A percentile compares a stretch with the other conserved stretches of the same genome.
phyloP scores from a whole-genome alignment of 2,888 invertebrate species.

The Brachylomia viminalis region DNA sequence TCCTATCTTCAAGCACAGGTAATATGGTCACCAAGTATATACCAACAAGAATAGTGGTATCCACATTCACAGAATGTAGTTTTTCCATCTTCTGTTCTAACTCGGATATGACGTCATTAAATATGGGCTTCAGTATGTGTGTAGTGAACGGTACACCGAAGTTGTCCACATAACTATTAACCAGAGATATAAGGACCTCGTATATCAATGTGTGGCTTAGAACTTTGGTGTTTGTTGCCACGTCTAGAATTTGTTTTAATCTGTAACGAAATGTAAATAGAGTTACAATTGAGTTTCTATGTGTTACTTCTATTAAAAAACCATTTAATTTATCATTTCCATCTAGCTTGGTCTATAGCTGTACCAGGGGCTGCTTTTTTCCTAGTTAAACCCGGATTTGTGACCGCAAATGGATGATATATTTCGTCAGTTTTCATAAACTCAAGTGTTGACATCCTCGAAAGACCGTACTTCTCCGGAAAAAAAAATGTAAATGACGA shows the following conservation, averaged over 20 bases:
- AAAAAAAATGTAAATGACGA: too few relatives aligned
- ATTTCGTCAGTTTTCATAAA: too few relatives aligned
- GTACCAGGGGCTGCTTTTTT: too few relatives aligned
- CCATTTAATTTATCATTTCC: too few relatives aligned
- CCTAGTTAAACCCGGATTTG: too few relatives aligned
- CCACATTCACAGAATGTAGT: constrained; percentile 87
- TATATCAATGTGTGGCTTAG: constrained; percentile 81
- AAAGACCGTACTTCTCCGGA: too few relatives aligned
- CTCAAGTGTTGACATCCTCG: too few relatives aligned
- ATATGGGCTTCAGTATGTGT: constrained; percentile 90
- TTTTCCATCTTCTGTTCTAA: constrained; percentile 92
- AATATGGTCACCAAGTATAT: constrained; percentile 91
- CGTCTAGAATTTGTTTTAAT: constrained; percentile 84
- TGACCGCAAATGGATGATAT: too few relatives aligned
- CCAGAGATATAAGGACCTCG: constrained; percentile 81
- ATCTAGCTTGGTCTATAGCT: too few relatives aligned
- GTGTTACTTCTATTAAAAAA: too few relatives aligned
- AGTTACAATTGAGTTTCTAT: too few relatives aligned
- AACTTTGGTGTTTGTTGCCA: constrained; percentile 78
- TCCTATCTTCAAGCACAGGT: constrained; percentile 86
- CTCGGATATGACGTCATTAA: constrained; percentile 90
- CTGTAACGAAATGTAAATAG: constrained; percentile 82
- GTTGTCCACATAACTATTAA: constrained; percentile 89
- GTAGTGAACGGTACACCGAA: constrained; percentile 92
- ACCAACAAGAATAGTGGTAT: constrained; percentile 91